Evolutionary conservation across 1,140 invertebrate species (phyloP).

Genomic region (Tetraneura akinire): DNA sequence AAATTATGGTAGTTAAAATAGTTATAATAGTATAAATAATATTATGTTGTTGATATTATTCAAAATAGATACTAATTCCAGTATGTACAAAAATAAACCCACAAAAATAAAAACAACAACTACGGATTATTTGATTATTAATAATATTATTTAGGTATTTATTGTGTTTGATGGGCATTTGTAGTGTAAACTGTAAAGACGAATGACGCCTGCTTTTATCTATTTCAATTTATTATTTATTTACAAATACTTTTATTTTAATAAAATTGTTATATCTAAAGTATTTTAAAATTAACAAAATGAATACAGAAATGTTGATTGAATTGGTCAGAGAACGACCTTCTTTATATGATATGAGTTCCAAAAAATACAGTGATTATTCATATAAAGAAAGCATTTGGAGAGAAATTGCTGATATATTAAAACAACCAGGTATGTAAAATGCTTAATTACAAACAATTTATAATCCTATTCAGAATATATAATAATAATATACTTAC

Average conservation of each 20-base stretch:
- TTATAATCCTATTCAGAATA: no score
- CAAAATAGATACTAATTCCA: no score
- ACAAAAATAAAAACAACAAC: no score
- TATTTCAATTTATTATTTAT: constrained; percentile 10
- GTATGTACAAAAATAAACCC: no score
- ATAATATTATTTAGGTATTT: constrained; percentile 20
- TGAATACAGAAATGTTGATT: neutral
- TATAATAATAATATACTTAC: no score
- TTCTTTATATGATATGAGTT: neutral
- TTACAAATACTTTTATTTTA: no score
- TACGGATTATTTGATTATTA: neutral
- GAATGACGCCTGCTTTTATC: constrained; percentile 7
- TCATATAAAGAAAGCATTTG: neutral
- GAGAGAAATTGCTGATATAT: neutral
- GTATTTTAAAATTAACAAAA: no score
- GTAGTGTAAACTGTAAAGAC: constrained; percentile 1
- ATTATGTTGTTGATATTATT: no score
- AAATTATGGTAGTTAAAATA: no score
- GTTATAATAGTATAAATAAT: no score
- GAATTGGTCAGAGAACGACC: neutral
- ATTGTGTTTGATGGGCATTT: neutral
- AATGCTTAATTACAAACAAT: no score
- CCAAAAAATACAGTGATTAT: neutral
- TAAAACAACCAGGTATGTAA: neutral
- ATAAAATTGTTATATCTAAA: no score